phyloP scores from a whole-genome alignment of 2,797 vertebrate genomes.

The Taenioides sp. region DNA sequence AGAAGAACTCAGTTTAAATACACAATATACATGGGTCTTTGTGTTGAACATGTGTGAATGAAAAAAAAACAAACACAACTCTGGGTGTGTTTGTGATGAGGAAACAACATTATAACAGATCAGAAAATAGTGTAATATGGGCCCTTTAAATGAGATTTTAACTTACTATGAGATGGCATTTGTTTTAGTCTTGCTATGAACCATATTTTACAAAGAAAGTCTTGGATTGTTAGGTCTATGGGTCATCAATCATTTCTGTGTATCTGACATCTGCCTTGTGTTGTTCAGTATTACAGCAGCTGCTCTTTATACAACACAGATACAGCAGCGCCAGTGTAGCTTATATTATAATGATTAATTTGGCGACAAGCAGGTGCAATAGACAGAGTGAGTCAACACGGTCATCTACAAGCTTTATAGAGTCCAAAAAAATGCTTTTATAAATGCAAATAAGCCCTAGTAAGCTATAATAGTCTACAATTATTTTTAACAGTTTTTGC shows the following conservation, averaged over 20 bases:
- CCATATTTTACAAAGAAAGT: neutral
- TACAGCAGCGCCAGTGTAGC: neutral
- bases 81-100: no score
- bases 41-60: no score
- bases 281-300: neutral
- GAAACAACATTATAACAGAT: no score
- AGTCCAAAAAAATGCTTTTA: neutral
- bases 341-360: neutral
- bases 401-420: neutral
- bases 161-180: neutral
- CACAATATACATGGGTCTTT: no score
- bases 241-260: neutral
- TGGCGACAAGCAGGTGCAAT: neutral
- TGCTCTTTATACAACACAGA: neutral
- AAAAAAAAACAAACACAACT: no score
- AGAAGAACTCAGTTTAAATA: no score
- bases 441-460: neutral
- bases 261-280: neutral
- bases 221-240: neutral
- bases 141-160: neutral
- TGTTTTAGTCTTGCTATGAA: neutral
- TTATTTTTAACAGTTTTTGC: neutral
- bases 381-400: neutral
- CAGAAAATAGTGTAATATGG: no score
- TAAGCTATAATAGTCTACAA: no score